Evolutionary conservation across 2,888 invertebrate genomes (phyloP), one percentile per base, ranked within the genome.

Genomic region (Coelinius sp.): DNA sequence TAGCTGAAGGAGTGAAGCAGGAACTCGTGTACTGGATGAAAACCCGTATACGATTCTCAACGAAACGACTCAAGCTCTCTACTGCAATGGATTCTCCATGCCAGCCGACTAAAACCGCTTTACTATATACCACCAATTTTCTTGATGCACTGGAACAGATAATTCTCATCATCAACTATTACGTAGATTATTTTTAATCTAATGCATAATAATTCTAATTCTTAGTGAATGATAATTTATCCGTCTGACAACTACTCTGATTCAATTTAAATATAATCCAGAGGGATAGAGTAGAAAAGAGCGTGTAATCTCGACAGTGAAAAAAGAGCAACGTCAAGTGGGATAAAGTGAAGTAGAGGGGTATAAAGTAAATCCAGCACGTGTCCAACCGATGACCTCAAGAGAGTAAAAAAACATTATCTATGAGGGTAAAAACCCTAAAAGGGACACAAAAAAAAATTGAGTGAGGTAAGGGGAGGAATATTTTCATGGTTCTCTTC

Each of bases 61-160:
- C 2, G 68, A 72, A 74, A 69, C 52, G 67, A 46, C 56, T 70
- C 52, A 27, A 69, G 56, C 56, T 65, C 46, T 70, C 49, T 20
- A 17, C 38, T 62, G 46, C n/a, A 35, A 52, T 52, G 62, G 14
- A n/a, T 20, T 52, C 8, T 49, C 46, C 1, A 14, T 20, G 46
- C 7, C n/a, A 49, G 49, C 14, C 53, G 10, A 53, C 22, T 20
- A 56, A 31, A 41, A 56, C 27, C 27, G 41, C 41, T 31, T 25
- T 73, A 14, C n/a, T 22, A 22, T 22, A 22, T 46, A 41, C 38
- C 59, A 65, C 65, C 66, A 71, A 71, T 75, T 68, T 76, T 52
- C 67, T 56, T 67, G 71, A 75, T 74, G 75, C 72, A 49, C 46
- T 8, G 8, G 46, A 8, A 20, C 46, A 49, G 46, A 46, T 14